These are phyloP conservation scores for Strix aluco DNA, from an alignment of 2,113 vertebrate species.

Conservation along the genomic window DNA sequence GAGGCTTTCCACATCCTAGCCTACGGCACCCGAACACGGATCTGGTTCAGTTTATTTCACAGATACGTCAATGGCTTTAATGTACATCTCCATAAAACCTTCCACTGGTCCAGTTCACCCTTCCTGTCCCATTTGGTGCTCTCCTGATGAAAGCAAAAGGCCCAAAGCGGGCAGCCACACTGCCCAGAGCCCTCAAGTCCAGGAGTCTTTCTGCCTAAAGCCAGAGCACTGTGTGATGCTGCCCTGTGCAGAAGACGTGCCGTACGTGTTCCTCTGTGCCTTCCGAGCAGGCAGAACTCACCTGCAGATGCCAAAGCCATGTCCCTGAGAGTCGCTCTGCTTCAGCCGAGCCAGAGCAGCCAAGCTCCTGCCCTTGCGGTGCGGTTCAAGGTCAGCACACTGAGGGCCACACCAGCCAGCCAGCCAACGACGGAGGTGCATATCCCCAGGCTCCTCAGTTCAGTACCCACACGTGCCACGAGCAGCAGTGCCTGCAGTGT, in stretches of 20 bases:
- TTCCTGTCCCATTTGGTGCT: not conserved
- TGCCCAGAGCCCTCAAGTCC: not conserved
- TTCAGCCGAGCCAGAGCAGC: not conserved
- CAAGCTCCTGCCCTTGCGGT: not conserved
- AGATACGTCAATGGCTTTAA: constrained; percentile 13
- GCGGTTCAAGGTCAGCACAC: not conserved
- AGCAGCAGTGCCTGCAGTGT: not conserved
- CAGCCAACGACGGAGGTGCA: not conserved
- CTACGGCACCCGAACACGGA: accelerated
- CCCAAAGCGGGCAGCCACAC: not conserved
- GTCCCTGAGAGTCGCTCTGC: not conserved
- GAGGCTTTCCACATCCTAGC: not conserved
- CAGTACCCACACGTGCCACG: accelerated
- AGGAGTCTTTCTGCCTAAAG: not conserved
- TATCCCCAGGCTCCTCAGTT: not conserved
- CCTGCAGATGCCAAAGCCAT: not conserved
- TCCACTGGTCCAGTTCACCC: not conserved
- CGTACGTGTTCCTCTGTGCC: not conserved
- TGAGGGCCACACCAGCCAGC: not conserved
- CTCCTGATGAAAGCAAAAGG: not conserved
- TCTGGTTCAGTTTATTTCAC: constrained; percentile 51
- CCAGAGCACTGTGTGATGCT: not conserved
- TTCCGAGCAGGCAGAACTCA: not conserved
- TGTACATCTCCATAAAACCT: constrained; percentile 3
- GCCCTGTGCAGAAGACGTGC: not conserved